Conservation (phyloP, 2,888 invertebrate species). For the Syrista parreyssii region DNA sequence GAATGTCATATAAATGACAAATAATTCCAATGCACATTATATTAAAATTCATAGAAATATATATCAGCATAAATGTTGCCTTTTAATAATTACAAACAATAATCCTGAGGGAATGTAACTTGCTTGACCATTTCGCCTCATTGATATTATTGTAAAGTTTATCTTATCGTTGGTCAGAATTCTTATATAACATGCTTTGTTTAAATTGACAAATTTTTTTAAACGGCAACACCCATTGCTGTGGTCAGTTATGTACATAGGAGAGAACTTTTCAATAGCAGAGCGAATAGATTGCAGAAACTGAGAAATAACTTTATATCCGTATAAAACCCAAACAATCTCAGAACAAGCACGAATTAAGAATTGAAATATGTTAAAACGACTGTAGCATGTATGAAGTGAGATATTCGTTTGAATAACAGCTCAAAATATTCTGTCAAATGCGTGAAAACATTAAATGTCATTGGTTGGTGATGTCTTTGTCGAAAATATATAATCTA, state of each 20-base stretch:
- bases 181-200: constrained; percentile 13
- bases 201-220: constrained; percentile 9
- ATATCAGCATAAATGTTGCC: constrained; percentile 42
- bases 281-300: constrained; percentile 46
- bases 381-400: constrained; percentile 43
- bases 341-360: constrained; percentile 55
- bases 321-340: constrained; percentile 41
- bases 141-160: neutral
- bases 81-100: constrained; percentile 22
- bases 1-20: neutral
- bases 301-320: constrained; percentile 34
- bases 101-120: neutral
- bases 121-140: neutral
- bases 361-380: constrained; percentile 32
- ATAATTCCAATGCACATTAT: constrained; percentile 33
- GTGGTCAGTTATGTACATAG: constrained; percentile 36
- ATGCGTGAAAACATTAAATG: constrained; percentile 12
- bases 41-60: constrained; percentile 24
- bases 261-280: constrained; percentile 36
- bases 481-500: no score
- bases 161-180: constrained; percentile 1
- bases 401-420: constrained; percentile 32
- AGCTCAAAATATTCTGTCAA: constrained; percentile 52
- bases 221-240: constrained; percentile 42
- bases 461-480: no score